Evolutionary conservation across 92 coral and sea anemone genomes (phyloP), one percentile per base, ranked within the genome.

Genomic region (Diadumene lineata): DNA sequence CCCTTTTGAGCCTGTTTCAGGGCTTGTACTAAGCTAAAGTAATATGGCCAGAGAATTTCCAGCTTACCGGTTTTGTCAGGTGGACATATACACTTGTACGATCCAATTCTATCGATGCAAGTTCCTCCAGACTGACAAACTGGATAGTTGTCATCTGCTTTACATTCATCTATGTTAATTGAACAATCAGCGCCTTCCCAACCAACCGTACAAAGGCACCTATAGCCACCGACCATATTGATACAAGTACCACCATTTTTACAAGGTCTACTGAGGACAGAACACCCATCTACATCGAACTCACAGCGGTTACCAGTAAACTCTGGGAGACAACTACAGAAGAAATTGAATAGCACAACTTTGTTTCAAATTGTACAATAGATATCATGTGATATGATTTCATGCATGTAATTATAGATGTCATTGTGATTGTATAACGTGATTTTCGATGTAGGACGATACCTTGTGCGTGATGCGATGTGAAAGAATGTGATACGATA

Each of bases 161-260:
- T 21, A 55, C 98, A 94, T 1, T 94, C 92, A 81, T 94, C 84
- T 43, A 44, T 74, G 69, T 94, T 88, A 48, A 80, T 60, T 66
- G 97, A 81, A 50, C 98, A 94, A 34, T 94, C 87, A 67, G 66
- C 53, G 21, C 98, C 98, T 24, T 80, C 89, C 87, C 83, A 94
- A 1, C 97, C 98, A 78, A 53, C 79, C 44, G 81, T 76, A 67
- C 98, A 94, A 19, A 88, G 81, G 62, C 98, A 94, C 1, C 27
- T 21, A 60, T 94, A 94, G 43, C 89, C 85, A 28, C 98, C 98
- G 62, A 1, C 43, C 28, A 30, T 7, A 65, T 86, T 83, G 28
- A 76, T 34, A 58, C 98, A 94, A 26, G 86, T 86, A 21, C 79
- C 98, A 21, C 92, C 88, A 84, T 94, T 88, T 64, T 76, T 50